Evolutionary conservation across 2,797 vertebrate species (phyloP), one percentile per base, ranked within the genome.

Genomic region (Malurus splendens): DNA sequence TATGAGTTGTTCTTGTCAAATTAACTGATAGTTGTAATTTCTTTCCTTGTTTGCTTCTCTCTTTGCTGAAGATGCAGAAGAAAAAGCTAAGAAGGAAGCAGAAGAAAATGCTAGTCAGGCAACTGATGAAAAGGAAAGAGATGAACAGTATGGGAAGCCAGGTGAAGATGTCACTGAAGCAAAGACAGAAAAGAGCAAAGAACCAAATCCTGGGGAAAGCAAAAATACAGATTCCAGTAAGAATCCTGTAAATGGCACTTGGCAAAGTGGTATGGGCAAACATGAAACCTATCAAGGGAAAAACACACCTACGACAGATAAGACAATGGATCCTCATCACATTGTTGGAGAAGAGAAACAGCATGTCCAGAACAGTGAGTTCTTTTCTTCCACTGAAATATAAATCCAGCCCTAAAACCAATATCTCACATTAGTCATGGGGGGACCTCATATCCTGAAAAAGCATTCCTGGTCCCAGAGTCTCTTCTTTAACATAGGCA

Each of bases 351-450:
- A 95, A 47, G 96, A 97, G 68, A 96, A 96, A 42, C 95, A 88
- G 75, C 94, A 94, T 56, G 92, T 98, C 70, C 98, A 98, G 91
- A 98, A 98, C 19, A 98, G 98, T 99, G 97, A 77, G 96, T 92
- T 52, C 11, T 86, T 6, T 56, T 12, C 55, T 92, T 72, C 55
- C 7, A 24, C 54, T 60, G 56, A 64, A 66, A 42, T 4, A 1
- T 28, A 36, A 86, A 78, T 65, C 27, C 30, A 61, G 5, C 45
- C 59, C 52, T 52, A 80, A 87, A 86, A 6, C 12, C 12, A 60
- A 3, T 48, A 18, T 59, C 20, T 78, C 16, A 33, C 20, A 18
- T 48, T 16, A 19, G 17, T 28, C 11, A 5, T 36, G 30, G 28
- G 12, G 22, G 18, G 18, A 30, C 12, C 4, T 42, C 14, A 33